A percentile compares a stretch with the other conserved stretches of the same genome.
phyloP scores from a whole-genome alignment of 2,888 invertebrate genomes.

The Idaea straminata region DNA sequence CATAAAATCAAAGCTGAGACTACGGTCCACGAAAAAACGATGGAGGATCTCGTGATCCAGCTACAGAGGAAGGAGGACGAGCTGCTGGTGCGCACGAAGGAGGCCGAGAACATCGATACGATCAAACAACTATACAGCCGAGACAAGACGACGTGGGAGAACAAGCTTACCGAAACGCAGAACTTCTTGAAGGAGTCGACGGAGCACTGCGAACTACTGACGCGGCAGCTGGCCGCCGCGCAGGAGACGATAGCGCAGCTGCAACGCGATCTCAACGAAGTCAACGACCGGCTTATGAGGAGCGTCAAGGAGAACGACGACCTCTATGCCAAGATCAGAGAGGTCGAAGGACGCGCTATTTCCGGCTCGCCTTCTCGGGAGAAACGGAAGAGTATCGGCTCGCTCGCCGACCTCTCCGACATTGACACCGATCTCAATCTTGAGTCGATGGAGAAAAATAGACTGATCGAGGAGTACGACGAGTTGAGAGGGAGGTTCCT shows the following conservation, averaged over 20 bases:
- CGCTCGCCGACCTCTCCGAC: slow-evolving; percentile 89
- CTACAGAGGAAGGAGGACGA: slow-evolving; percentile 89
- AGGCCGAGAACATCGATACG: slow-evolving; percentile 83
- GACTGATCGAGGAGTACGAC: slow-evolving; percentile 89
- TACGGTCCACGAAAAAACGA: slow-evolving; percentile 84
- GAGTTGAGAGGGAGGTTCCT: slow-evolving; percentile 88
- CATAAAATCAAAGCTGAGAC: slow-evolving; percentile 86
- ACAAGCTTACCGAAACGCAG: slow-evolving; percentile 83
- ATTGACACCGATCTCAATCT: slow-evolving; percentile 88
- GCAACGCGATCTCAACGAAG: slow-evolving; percentile 83
- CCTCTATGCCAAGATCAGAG: slow-evolving; percentile 85
- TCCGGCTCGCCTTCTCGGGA: slow-evolving; percentile 77
- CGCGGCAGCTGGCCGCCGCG: slow-evolving; percentile 83
- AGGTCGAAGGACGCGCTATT: slow-evolving; percentile 82
- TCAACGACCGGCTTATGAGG: slow-evolving; percentile 83
- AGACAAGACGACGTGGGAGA: slow-evolving; percentile 85
- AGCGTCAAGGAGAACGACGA: slow-evolving; percentile 89
- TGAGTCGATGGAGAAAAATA: slow-evolving; percentile 86
- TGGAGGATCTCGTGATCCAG: slow-evolving; percentile 88
- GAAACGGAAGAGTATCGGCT: slow-evolving; percentile 85
- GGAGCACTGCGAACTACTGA: slow-evolving; percentile 82
- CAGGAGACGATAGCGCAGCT: slow-evolving; percentile 84
- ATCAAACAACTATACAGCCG: slow-evolving; percentile 81
- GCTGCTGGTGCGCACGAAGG: slow-evolving; percentile 84
- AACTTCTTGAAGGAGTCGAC: slow-evolving; percentile 84